Percentiles rank a stretch among this genome's conserved stretches.
These are phyloP conservation scores for Mycogona germanica DNA, from an alignment of 2,888 invertebrate species.

Conservation along the genomic window DNA sequence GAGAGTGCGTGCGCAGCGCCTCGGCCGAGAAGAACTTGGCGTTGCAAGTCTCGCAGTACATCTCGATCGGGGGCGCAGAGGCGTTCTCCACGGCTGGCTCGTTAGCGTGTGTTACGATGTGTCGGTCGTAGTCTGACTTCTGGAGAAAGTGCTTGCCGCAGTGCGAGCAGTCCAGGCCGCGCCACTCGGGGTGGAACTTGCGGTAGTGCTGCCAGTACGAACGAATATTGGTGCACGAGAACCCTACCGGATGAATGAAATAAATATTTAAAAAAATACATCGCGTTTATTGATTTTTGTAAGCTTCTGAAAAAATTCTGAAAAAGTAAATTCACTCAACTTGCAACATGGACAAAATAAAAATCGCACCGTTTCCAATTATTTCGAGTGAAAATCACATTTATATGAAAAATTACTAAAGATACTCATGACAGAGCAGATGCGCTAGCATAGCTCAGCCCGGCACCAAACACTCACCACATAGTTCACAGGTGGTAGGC, in stretches of 20 bases:
- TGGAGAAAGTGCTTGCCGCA: constrained; percentile 17
- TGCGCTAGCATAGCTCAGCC: too few relatives aligned
- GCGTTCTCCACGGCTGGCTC: too few relatives aligned
- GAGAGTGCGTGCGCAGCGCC: constrained; percentile 3
- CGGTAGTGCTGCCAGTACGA: constrained; percentile 15
- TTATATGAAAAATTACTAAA: too few relatives aligned
- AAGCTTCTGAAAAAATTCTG: not conserved
- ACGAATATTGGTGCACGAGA: constrained; percentile 3
- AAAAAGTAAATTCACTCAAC: not conserved
- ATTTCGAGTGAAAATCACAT: too few relatives aligned
- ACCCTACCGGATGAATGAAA: not conserved
- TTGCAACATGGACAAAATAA: not conserved
- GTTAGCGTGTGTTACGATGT: constrained; percentile 3
- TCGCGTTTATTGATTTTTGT: too few relatives aligned
- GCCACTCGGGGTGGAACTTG: constrained; percentile 14
- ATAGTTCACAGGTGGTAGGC: constrained; percentile 13
- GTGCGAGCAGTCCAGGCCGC: constrained; percentile 14
- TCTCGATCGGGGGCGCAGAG: not conserved
- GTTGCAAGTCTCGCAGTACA: constrained; percentile 3
- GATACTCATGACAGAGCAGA: too few relatives aligned
- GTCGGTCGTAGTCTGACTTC: constrained; percentile 13
- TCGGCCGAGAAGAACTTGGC: constrained; percentile 9
- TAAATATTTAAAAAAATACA: not conserved
- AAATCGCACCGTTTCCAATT: not conserved
- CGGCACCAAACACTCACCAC: too few relatives aligned